A percentile compares a stretch with the other conserved stretches of the same genome.
phyloP scores from a whole-genome alignment of 2,113 vertebrate genomes.

The Cyanoliseus patagonus region DNA sequence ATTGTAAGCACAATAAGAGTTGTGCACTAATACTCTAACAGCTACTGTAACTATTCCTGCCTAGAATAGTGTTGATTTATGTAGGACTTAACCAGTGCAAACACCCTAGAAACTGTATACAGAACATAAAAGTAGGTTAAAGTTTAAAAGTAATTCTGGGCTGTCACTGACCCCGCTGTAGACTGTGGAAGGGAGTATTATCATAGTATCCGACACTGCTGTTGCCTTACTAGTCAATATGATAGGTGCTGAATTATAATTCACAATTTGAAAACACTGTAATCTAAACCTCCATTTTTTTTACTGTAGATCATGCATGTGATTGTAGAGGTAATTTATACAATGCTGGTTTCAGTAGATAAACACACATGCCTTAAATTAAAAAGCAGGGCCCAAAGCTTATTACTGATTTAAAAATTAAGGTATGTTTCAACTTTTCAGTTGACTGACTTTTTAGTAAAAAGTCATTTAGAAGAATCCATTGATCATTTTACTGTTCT shows the following conservation, averaged over 20 bases:
- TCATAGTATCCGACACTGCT: slow-evolving; percentile 81
- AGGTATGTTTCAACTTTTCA: slow-evolving; percentile 66
- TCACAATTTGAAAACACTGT: slow-evolving; percentile 80
- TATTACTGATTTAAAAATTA: slow-evolving; percentile 70
- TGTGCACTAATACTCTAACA: slow-evolving; percentile 75
- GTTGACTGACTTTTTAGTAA: slow-evolving; percentile 68
- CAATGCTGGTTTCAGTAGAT: slow-evolving; percentile 72
- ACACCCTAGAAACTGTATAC: slow-evolving; percentile 74
- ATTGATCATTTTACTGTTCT: slow-evolving; percentile 50
- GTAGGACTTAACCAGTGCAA: slow-evolving; percentile 79
- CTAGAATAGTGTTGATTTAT: slow-evolving; percentile 77
- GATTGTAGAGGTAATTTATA: slow-evolving; percentile 80
- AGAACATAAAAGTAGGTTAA: slow-evolving; percentile 73
- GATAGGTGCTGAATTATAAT: slow-evolving; percentile 85
- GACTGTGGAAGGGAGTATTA: slow-evolving; percentile 78
- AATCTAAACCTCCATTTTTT: slow-evolving; percentile 76
- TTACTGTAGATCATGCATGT: slow-evolving; percentile 78
- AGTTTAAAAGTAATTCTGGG: slow-evolving; percentile 75
- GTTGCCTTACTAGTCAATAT: slow-evolving; percentile 88
- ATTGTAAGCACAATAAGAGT: slow-evolving; percentile 78
- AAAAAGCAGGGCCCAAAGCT: slow-evolving; percentile 81
- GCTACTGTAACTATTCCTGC: slow-evolving; percentile 81
- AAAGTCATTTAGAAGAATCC: slow-evolving; percentile 66
- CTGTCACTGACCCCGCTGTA: slow-evolving; percentile 71
- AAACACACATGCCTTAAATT: slow-evolving; percentile 86